Evolutionary conservation across 2,797 vertebrate genomes (phyloP), one percentile per base, ranked within the genome.

Genomic region (Sebastolobus alascanus): DNA sequence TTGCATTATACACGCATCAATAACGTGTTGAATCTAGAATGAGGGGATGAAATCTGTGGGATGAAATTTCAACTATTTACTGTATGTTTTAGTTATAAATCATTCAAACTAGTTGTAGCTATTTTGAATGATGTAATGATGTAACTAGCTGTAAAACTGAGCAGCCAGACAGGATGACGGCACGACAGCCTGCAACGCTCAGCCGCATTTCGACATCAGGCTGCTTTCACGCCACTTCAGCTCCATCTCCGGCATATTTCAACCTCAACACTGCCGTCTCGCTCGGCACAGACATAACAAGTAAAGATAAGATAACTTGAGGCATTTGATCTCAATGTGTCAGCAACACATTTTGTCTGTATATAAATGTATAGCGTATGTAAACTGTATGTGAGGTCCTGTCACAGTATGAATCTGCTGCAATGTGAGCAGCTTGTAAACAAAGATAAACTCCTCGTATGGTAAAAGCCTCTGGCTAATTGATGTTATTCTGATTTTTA

Each of bases 361-460:
- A 52, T 79, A 77, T 46, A 67, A 69, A 83, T 54, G 66, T 56
- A 83, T 25, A 31, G 58, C 7, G 54, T 33, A 2, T 68, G 60
- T 75, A 87, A 87, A 81, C 79, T 88, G 38, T 43, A 46, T 22
- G 37, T 79, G 83, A 73, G 73, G 79, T 80, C 73, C 71, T 80
- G 76, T 79, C 80, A 71, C 54, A n/a, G 10, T 58, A 8, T 27
- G 77, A 81, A 60, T 75, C 29, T 61, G 35, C 27, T 50, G 38
- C 59, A 63, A 79, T 70, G 72, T 56, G 40, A 81, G 78, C 72
- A 56, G 59, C 72, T 43, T 64, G 58, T 75, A 89, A 84, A 84
- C 75, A 5, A 5, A 64, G 72, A 67, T 54, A 35, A 59, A 43
- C 56, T 86, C 77, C 84, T 71, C 87, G 58, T 81, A 82, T 18